Evolutionary conservation across 2,888 invertebrate genomes (phyloP).

Genomic region (Boloria euphrosyne): DNA sequence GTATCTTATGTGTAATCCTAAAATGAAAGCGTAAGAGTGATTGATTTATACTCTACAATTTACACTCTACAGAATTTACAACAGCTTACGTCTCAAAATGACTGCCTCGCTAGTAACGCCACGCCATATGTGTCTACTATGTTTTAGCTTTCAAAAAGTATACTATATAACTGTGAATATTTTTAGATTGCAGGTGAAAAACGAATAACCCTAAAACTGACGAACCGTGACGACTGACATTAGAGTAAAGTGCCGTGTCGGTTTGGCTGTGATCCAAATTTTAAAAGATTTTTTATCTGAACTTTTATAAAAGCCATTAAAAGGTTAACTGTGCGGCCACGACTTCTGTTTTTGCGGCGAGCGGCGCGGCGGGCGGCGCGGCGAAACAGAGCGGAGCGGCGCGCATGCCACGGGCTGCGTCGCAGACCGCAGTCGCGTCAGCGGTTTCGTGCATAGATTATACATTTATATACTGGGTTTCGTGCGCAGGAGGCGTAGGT

Average conservation of each 20-base stretch:
- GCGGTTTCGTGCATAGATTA: too few relatives aligned
- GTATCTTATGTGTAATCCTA: conserved; percentile 5
- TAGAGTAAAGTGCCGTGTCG: conserved; percentile 26
- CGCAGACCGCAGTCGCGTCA: too few relatives aligned
- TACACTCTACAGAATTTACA: conserved; percentile 55
- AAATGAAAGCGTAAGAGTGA: conserved; percentile 13
- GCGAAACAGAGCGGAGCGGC: too few relatives aligned
- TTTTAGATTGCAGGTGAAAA: conserved; percentile 11
- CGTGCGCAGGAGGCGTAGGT: too few relatives aligned
- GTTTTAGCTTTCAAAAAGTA: conserved; percentile 16
- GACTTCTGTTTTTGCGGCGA: too few relatives aligned
- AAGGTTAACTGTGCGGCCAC: too few relatives aligned
- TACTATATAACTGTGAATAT: conserved; percentile 2
- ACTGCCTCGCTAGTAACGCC: conserved; percentile 17
- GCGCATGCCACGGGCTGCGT: too few relatives aligned
- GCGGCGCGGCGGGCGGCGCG: too few relatives aligned
- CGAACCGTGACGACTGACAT: conserved; percentile 17
- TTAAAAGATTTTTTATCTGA: conserved; percentile 23
- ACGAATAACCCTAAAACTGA: conserved; percentile 15
- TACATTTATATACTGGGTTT: too few relatives aligned
- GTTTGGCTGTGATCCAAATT: conserved; percentile 35
- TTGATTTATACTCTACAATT: conserved; percentile 53
- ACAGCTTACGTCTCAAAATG: conserved; percentile 43
- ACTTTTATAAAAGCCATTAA: conserved; percentile 31
- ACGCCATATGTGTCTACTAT: conserved; percentile 11